Percentiles rank a stretch among this genome's conserved stretches.
phyloP scores from a whole-genome alignment of 2,113 vertebrate species.

The Microcebus ravelobensis region DNA sequence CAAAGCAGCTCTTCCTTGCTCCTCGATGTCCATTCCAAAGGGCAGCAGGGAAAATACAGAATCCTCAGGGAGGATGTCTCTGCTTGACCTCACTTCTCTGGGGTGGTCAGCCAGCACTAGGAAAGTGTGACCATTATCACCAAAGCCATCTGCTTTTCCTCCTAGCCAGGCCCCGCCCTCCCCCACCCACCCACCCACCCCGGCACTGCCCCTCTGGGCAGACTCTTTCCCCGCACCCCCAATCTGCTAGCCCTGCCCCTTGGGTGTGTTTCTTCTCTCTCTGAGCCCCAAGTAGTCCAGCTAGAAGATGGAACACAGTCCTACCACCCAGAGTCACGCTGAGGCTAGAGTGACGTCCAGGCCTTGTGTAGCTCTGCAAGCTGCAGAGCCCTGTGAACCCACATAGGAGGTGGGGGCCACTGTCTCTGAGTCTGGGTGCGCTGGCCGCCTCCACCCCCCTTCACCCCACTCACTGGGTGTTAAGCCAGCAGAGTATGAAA shows the following conservation, averaged over 20 bases:
- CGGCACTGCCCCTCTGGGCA: background rate
- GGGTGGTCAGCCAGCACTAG: background rate
- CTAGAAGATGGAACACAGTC: background rate
- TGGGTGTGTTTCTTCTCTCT: background rate
- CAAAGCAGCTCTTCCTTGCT: background rate
- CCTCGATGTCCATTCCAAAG: background rate
- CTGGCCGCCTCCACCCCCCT: background rate
- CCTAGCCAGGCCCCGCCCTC: no score
- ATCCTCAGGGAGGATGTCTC: background rate
- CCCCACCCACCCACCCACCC: no score
- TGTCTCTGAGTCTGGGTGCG: background rate
- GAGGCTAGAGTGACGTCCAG: background rate
- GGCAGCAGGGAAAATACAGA: background rate
- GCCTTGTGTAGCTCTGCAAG: background rate
- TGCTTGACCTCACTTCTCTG: background rate
- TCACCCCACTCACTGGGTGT: background rate
- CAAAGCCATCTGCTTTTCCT: background rate
- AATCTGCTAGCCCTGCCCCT: background rate
- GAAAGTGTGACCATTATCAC: background rate
- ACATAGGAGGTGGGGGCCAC: background rate
- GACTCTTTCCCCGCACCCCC: background rate
- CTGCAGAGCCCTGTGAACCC: background rate
- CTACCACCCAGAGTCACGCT: background rate
- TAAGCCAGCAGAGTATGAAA: background rate
- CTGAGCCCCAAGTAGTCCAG: background rate